Evolutionary conservation across 92 coral and sea anemone genomes (phyloP), one percentile per base, ranked within the genome.

Genomic region (Heteractis magnifica): DNA sequence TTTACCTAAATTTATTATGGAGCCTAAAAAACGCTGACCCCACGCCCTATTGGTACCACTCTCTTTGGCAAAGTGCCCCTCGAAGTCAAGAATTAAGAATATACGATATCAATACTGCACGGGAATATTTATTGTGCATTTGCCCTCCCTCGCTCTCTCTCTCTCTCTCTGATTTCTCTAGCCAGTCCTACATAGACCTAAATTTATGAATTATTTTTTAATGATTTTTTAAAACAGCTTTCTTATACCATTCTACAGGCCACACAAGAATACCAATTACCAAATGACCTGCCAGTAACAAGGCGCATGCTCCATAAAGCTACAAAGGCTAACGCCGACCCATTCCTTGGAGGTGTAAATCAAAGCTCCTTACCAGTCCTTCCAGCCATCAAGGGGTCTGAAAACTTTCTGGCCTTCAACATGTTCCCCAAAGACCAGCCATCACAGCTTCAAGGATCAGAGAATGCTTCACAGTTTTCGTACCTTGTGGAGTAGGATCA

Each of bases 291-390:
- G 80, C 98, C 97, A 6, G 87, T 91, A 49, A 90, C 94, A 49
- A 87, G 90, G 76, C 97, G 98, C 79, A 90, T 94, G 98, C 68
- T 78, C 48, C 91, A 88, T 86, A 91, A 91, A 79, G 82, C 89
- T 41, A 75, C 83, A 34, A 75, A 84, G 56, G 60, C 85, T 10
- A 80, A 94, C 16, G 92, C 92, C 56, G 97, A 89, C 77, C 82
- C 89, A 18, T 84, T 90, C 85, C 84, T 90, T 87, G 86, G 84
- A 59, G 82, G 91, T 4, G 89, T 87, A 10, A 79, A 88, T 52
- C 94, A 91, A 26, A 74, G 85, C 58, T 72, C 91, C 23, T 79
- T 94, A 77, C 93, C 98, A 52, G 91, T 94, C 68, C 88, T 94
- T 15, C 91, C 94, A 19, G 83, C 93, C 14, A 88, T 92, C 74